These are phyloP conservation scores for Zosterops hypoxanthus DNA, from an alignment of 2,113 vertebrate genomes.

Conservation along the genomic window DNA sequence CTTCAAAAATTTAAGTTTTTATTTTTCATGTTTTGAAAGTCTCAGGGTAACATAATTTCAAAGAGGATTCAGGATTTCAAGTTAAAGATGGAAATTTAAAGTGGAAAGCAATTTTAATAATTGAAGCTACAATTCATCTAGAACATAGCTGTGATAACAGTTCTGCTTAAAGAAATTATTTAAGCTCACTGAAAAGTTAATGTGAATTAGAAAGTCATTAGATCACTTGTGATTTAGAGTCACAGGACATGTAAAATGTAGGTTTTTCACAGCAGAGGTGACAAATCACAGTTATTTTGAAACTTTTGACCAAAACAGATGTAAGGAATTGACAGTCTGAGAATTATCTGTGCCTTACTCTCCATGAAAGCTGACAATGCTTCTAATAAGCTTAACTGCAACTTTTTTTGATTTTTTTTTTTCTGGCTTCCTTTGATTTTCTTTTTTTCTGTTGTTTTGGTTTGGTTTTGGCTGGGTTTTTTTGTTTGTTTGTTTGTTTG, in stretches of 20 bases:
- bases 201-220: background rate
- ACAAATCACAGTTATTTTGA: background rate
- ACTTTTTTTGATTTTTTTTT: background rate
- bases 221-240: background rate
- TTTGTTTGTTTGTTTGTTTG: no score
- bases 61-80: background rate
- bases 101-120: background rate
- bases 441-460: accelerated
- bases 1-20: background rate
- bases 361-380: background rate
- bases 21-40: background rate
- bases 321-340: background rate
- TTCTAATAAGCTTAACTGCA: background rate
- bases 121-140: background rate
- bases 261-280: background rate
- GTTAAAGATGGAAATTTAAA: background rate
- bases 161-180: background rate
- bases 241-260: background rate
- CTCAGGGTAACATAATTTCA: background rate
- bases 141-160: background rate
- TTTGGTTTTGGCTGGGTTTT: background rate
- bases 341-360: background rate
- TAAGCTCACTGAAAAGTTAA: background rate
- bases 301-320: background rate
- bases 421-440: background rate